phyloP scores from a whole-genome alignment of 2,113 vertebrate genomes.

The Garra rufa region DNA sequence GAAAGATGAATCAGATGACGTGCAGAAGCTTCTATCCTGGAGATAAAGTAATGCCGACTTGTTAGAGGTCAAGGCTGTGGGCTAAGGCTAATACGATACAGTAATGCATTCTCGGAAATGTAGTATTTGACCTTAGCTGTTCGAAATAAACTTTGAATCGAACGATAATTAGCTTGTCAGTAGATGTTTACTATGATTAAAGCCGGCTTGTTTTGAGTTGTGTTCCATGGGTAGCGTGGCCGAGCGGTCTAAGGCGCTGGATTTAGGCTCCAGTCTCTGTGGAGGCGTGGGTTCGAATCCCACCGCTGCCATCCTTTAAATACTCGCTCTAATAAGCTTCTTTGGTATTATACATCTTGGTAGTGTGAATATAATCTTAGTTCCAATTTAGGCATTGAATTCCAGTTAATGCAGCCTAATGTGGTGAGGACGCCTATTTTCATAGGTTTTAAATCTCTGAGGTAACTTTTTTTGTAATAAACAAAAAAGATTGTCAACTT shows the following conservation, averaged over 20 bases:
- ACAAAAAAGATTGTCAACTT: too few species aligned
- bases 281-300: slow-evolving; percentile 62
- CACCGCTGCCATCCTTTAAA: slow-evolving; percentile 52
- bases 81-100: not conserved
- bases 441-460: not conserved
- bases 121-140: not conserved
- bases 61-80: not conserved
- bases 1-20: not conserved
- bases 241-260: slow-evolving; percentile 56
- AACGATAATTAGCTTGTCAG: too few species aligned
- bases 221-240: slow-evolving; percentile 43
- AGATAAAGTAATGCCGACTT: not conserved
- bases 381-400: not conserved
- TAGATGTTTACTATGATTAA: too few species aligned
- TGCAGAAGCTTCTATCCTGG: not conserved
- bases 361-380: not conserved
- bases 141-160: not conserved
- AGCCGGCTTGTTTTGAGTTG: too few species aligned
- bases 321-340: too few species aligned
- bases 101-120: not conserved
- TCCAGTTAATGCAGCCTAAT: too few species aligned
- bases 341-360: not conserved
- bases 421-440: too few species aligned
- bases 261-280: slow-evolving; percentile 64
- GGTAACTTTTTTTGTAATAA: not conserved